Evolutionary conservation across 2,888 invertebrate species (phyloP).

Genomic region (Melanargia galathea): DNA sequence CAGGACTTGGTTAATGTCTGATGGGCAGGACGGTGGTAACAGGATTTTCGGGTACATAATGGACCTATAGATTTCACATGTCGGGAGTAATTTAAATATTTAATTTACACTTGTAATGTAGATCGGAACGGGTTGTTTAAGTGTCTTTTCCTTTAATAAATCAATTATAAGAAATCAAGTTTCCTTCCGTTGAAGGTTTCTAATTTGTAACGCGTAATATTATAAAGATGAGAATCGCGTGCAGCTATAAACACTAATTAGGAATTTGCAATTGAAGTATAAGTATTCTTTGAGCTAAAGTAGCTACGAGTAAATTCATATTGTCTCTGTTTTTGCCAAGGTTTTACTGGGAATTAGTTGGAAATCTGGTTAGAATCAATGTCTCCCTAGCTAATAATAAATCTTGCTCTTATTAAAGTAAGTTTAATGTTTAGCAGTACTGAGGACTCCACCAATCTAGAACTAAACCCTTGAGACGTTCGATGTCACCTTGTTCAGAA

Average conservation of each 20-base stretch:
- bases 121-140: neutral
- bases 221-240: neutral
- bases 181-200: constrained; percentile 11
- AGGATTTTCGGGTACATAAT: too few relatives aligned
- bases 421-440: too few relatives aligned
- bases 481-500: too few relatives aligned
- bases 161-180: neutral
- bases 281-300: neutral
- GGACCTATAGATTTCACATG: too few relatives aligned
- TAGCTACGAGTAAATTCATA: neutral
- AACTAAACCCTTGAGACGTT: too few relatives aligned
- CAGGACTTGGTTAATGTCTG: too few relatives aligned
- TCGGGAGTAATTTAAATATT: too few relatives aligned
- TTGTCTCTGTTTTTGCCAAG: too few relatives aligned
- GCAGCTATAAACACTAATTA: constrained; percentile 1
- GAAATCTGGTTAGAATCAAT: neutral
- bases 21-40: too few relatives aligned
- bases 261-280: neutral
- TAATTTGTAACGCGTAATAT: neutral
- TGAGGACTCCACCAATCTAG: too few relatives aligned
- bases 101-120: too few relatives aligned
- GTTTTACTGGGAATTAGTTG: neutral
- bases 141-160: constrained; percentile 6
- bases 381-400: neutral
- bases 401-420: too few relatives aligned